Evolutionary conservation across 2,797 vertebrate species (phyloP).

Genomic region (Erethizon dorsatum): DNA sequence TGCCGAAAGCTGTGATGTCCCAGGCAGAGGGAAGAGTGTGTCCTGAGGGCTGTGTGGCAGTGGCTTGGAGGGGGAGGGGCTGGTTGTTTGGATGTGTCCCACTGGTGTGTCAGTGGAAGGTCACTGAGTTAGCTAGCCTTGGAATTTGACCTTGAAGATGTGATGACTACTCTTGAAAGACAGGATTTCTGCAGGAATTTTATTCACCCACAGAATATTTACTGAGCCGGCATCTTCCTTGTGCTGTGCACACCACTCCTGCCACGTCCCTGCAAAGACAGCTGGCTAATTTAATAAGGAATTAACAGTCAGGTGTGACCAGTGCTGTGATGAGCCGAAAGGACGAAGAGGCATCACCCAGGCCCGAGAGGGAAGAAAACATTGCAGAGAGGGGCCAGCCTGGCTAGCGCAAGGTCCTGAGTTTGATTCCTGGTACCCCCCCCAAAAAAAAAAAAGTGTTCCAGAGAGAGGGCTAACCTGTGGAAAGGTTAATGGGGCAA

Average conservation of each 20-base stretch:
- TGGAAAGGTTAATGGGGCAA: accelerated
- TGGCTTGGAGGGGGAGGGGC: not conserved
- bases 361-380: too few relatives aligned
- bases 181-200: conserved; percentile 56
- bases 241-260: not conserved
- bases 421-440: too few relatives aligned
- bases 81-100: not conserved
- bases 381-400: too few relatives aligned
- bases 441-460: not conserved
- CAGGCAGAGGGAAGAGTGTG: not conserved
- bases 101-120: not conserved
- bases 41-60: not conserved
- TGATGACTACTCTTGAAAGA: conserved; percentile 45
- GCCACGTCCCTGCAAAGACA: conserved; percentile 22
- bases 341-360: not conserved
- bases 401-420: too few relatives aligned
- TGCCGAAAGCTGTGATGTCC: not conserved
- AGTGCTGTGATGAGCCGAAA: not conserved
- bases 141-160: conserved; percentile 31
- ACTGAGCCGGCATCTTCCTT: conserved; percentile 52
- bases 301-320: conserved; percentile 51
- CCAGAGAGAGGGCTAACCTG: not conserved
- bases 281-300: conserved; percentile 75
- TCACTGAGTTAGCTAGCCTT: not conserved
- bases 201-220: conserved; percentile 51